Conservation (phyloP, 2,113 vertebrate species). For the Lichenostomus cassidix region DNA sequence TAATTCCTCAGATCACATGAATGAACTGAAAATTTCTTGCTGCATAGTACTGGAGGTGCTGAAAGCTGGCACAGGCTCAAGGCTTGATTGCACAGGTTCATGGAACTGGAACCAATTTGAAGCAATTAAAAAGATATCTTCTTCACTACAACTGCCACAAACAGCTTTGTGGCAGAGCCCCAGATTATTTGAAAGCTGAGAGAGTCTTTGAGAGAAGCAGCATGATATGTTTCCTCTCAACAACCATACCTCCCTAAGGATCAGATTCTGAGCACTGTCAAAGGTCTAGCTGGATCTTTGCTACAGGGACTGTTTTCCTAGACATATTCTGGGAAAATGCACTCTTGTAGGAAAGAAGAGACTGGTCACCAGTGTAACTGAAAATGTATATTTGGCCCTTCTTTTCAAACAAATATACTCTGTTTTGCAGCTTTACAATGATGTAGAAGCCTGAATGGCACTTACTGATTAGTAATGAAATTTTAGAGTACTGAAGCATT, state of each 20-base stretch:
- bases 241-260: neutral
- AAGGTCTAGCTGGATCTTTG: neutral
- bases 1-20: neutral
- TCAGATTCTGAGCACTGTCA: neutral
- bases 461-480: neutral
- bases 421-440: neutral
- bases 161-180: neutral
- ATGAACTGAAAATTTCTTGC: neutral
- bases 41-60: neutral
- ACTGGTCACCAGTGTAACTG: neutral
- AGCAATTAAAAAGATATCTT: neutral
- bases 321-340: neutral
- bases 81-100: neutral
- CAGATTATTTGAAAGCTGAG: neutral
- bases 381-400: neutral
- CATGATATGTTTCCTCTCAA: neutral
- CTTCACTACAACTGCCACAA: neutral
- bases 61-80: neutral
- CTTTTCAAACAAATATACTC: neutral
- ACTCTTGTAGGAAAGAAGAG: neutral
- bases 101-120: neutral
- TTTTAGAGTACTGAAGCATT: neutral
- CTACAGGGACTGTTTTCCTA: neutral
- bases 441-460: neutral
- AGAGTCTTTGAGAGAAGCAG: neutral